Evolutionary conservation across 1,140 invertebrate genomes (phyloP).

Genomic region (Bombus ignitus): DNA sequence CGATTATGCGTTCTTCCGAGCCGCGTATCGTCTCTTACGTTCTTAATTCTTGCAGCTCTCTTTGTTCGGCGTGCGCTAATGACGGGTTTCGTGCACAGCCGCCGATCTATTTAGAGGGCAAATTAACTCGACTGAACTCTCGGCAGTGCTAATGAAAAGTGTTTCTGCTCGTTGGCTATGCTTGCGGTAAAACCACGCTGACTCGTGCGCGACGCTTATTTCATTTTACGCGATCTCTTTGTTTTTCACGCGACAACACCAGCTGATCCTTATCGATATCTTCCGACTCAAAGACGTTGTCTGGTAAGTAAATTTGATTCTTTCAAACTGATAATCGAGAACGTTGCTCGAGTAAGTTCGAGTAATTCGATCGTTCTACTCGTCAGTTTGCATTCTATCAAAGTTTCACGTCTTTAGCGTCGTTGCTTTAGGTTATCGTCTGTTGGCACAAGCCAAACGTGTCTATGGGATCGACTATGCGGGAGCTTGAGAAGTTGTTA

Average conservation of each 20-base stretch:
- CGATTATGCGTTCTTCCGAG: slow-evolving; percentile 6
- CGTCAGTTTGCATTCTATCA: background rate
- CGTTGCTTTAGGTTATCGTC: background rate
- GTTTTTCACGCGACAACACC: background rate
- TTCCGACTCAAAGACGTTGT: too few species aligned
- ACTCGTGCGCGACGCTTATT: background rate
- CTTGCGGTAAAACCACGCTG: background rate
- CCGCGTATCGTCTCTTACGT: slow-evolving; percentile 28
- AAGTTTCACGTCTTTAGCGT: background rate
- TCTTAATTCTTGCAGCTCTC: slow-evolving; percentile 51
- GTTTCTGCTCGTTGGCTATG: slow-evolving; percentile 35
- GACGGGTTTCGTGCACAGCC: slow-evolving; percentile 54
- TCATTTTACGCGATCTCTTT: background rate
- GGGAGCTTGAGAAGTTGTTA: background rate
- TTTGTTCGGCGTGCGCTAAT: slow-evolving; percentile 61
- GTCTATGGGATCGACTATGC: too few species aligned
- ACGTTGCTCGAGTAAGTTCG: background rate
- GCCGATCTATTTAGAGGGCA: slow-evolving; percentile 66
- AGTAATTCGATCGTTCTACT: background rate
- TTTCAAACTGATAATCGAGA: too few species aligned
- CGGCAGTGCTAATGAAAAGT: slow-evolving; percentile 61
- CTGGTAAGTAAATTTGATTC: too few species aligned
- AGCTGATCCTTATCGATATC: too few species aligned
- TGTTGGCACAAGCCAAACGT: background rate
- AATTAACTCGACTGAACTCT: slow-evolving; percentile 62